These are phyloP conservation scores for Lasius platythorax DNA, from an alignment of 2,888 invertebrate species.

Conservation along the genomic window DNA sequence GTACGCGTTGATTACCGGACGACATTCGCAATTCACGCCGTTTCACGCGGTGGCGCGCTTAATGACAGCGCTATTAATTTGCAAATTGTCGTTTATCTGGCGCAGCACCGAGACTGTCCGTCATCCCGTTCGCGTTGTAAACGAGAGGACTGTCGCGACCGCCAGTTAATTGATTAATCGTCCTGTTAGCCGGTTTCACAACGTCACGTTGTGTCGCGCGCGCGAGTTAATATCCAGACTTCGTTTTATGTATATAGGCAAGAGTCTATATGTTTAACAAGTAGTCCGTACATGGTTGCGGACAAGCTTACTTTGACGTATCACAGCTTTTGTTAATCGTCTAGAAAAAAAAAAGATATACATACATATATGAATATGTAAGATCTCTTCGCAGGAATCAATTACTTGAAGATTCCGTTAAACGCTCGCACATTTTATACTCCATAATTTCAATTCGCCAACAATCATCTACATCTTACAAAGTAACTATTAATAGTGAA, in stretches of 20 bases:
- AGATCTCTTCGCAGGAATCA: neutral
- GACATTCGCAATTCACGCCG: slow-evolving; percentile 50
- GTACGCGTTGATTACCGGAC: slow-evolving; percentile 57
- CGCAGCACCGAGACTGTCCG: slow-evolving; percentile 10
- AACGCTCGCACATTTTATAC: neutral
- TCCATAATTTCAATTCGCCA: neutral
- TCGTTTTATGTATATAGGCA: neutral
- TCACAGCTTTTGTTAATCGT: slow-evolving; percentile 6
- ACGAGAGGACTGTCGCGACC: slow-evolving; percentile 24
- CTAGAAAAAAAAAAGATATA: neutral
- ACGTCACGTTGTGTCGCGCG: slow-evolving; percentile 1
- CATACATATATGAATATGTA: neutral
- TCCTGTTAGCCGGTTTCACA: slow-evolving; percentile 33
- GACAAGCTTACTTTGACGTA: neutral
- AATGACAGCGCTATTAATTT: slow-evolving; percentile 63
- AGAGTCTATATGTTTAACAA: slow-evolving; percentile 9
- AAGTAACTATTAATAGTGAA: neutral
- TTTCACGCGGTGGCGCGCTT: slow-evolving; percentile 54
- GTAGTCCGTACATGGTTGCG: neutral
- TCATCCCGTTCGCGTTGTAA: slow-evolving; percentile 41
- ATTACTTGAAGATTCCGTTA: slow-evolving; percentile 10
- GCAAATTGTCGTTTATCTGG: slow-evolving; percentile 57
- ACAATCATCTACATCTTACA: neutral
- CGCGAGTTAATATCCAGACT: slow-evolving; percentile 13
- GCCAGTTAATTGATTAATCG: slow-evolving; percentile 60